Evolutionary conservation across 2,797 vertebrate genomes (phyloP), one percentile per base, ranked within the genome.

Genomic region (Coluber constrictor): DNA sequence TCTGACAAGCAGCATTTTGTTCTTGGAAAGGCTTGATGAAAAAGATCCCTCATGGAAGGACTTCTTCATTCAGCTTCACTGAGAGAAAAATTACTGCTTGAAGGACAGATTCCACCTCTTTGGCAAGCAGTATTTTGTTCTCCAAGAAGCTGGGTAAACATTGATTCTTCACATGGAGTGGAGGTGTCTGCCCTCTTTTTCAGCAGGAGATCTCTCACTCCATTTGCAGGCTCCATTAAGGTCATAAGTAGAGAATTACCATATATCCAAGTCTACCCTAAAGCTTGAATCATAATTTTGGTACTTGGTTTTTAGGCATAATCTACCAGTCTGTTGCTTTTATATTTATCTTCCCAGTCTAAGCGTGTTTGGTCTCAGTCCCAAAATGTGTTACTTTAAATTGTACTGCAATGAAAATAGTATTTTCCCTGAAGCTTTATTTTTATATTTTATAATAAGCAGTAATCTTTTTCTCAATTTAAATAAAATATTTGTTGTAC

Each of bases 401-500:
- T 74, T 70, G 32, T 59, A 74, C 16, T 88, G 29, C 15, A 63
- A 25, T 12, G 20, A 37, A 60, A n/a, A 7, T 9, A 1, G 16
- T 74, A 37, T 13, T 57, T 87, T 32, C 32, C 3, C 57, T 57
- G 27, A 43, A 54, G 5, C 8, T 79, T 79, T 79, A 83, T 47
- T 83, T 47, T 83, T 83, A 83, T 43, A 66, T 27, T 18, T 43
- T 29, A 27, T 23, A 88, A 47, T 54, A n/a, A 8, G 66, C 29
- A 13, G 11, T 0, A 90, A 79, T 63, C 18, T 91, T 61, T 18
- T 94, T 29, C n/a, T 92, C 7, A 66, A 37, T 13, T 88, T 70
- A 8, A 86, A 91, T 55, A 87, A 90, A 3, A 87, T 74, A 11
- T 93, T 27, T 94, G 32, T 37, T 95, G 20, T 47, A 83, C 56